Evolutionary conservation across 1,140 invertebrate species (phyloP), one percentile per base, ranked within the genome.

Genomic region (Neelides sp.): DNA sequence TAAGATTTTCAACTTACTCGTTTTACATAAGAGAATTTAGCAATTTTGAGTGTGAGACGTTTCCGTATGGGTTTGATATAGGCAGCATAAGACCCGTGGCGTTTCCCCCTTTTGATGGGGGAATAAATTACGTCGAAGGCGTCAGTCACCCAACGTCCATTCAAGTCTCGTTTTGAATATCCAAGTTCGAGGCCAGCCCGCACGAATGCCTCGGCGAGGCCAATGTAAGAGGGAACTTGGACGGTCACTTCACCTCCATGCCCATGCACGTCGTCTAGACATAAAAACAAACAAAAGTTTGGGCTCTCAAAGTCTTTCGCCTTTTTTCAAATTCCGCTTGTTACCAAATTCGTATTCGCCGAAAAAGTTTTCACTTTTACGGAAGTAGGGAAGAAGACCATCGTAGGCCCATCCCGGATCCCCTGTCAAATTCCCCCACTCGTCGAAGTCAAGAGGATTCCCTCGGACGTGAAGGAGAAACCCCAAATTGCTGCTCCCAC

Each of bases 361-460:
- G 15, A 50, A 22, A 22, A 46, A 64, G 57, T 89, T 83, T 66
- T 89, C 72, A 0, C 82, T 83, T 62, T 92, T 92, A 57, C 78
- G 78, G 62, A 94, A 94, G 58, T 91, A 94, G 0, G 82, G 82
- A 3, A 92, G 65, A 8, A 74, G 67, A 35, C 70, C 70, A 3
- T 73, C 66, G 58, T 73, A 79, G 22, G 72, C 69, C 76, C 77
- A 76, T 51, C 74, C 68, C 4, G 55, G 44, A 34, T 70, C 69
- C 13, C 74, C 69, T 10, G 47, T 41, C 46, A 69, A 55, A 32
- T 42, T 43, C 47, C 70, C 71, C 80, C 80, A 82, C n/a, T 67
- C 54, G 62, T 82, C 73, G 62, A 76, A 82, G 63, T 82, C 79
- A 42, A 64, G 62, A 15, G 68, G 69, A 66, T 78, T 73, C 3